These are phyloP conservation scores for Gasterosteus aculeatus DNA, from an alignment of 2,113 vertebrate genomes.

Conservation along the genomic window DNA sequence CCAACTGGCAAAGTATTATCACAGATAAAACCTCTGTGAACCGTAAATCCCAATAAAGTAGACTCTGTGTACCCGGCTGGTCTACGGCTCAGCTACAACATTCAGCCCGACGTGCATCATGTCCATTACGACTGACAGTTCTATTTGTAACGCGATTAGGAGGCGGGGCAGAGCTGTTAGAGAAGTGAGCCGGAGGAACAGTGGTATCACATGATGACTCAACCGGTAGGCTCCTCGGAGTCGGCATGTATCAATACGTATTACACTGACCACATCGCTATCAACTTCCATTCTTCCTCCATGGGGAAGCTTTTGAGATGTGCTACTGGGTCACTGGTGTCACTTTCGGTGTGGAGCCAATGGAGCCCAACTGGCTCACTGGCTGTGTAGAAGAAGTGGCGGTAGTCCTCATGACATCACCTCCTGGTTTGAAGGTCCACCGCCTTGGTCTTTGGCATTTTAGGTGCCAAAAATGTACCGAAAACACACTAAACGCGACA, in stretches of 20 bases:
- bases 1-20: neutral
- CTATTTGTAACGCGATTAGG: slow-evolving; percentile 73
- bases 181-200: slow-evolving; percentile 49
- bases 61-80: neutral
- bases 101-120: slow-evolving; percentile 34
- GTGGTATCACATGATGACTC: slow-evolving; percentile 64
- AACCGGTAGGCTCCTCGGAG: slow-evolving; percentile 24
- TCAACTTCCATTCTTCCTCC: slow-evolving; percentile 39
- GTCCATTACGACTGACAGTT: slow-evolving; percentile 53
- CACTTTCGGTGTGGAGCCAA: slow-evolving; percentile 48
- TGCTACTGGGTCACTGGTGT: slow-evolving; percentile 34
- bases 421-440: no score
- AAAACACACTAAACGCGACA: neutral
- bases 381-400: no score
- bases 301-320: slow-evolving; percentile 24
- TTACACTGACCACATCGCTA: slow-evolving; percentile 51
- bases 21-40: neutral
- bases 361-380: slow-evolving; percentile 23
- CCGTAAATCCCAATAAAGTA: neutral
- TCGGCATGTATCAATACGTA: slow-evolving; percentile 43
- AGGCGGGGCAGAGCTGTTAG: slow-evolving; percentile 44
- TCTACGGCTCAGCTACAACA: slow-evolving; percentile 12
- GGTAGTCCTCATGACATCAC: no score
- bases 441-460: no score
- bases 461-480: no score